phyloP scores from a whole-genome alignment of 2,113 vertebrate genomes.

The Strix aluco region DNA sequence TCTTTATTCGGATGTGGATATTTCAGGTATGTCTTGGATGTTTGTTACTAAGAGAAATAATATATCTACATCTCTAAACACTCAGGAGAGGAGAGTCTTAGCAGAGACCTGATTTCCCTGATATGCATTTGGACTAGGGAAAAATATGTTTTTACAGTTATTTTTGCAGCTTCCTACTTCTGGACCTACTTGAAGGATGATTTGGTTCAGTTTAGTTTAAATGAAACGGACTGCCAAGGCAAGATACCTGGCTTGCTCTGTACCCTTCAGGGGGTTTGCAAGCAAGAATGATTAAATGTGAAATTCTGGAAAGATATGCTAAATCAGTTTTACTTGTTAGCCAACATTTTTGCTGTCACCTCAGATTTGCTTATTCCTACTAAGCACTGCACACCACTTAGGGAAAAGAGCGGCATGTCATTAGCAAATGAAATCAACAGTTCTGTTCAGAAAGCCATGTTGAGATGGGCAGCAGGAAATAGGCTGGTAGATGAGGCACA shows the following conservation, averaged over 20 bases:
- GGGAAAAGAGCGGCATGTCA: background rate
- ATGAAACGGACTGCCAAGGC: background rate
- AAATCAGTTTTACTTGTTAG: background rate
- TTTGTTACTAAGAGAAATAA: background rate
- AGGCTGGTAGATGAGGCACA: background rate
- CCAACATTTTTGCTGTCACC: background rate
- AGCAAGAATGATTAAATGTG: background rate
- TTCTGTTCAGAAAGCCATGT: background rate
- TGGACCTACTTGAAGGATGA: background rate
- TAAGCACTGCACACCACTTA: background rate
- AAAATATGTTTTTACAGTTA: background rate
- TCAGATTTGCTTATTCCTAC: background rate
- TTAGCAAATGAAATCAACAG: background rate
- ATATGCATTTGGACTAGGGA: background rate
- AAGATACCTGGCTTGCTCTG: background rate
- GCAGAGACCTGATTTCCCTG: background rate
- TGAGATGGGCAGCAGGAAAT: background rate
- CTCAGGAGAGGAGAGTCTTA: background rate
- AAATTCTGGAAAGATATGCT: background rate
- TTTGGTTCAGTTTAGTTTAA: background rate
- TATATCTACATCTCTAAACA: background rate
- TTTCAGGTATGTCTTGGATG: background rate
- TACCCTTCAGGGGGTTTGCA: background rate
- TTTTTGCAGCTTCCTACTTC: background rate
- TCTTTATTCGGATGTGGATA: background rate